Evolutionary conservation across 2,888 invertebrate species (phyloP), one percentile per base, ranked within the genome.

Genomic region (Hydroisotoma schaefferi): DNA sequence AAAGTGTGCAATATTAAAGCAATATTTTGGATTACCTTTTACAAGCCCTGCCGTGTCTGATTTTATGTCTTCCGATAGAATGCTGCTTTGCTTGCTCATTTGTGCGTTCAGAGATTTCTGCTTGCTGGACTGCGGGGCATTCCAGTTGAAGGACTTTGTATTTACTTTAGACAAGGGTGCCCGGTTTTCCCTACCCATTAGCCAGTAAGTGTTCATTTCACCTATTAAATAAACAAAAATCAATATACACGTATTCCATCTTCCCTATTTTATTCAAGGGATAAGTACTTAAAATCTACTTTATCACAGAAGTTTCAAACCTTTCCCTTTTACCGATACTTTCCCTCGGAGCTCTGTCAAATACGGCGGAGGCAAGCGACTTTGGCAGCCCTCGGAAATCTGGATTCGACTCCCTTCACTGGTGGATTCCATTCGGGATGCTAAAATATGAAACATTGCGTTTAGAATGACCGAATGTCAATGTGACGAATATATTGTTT

Each of bases 331-430:
- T 0, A 94, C 88, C 15, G 64, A 40, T 2, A 72, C 72, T 1
- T 59, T 59, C 2, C 72, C 70, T 8, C 72, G 55, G 6, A 37
- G 20, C 55, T 70, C 72, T 8, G 46, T 46, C 28, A 55, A 23
- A 54, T 92, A 94, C 0, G 82, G 81, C 0, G 84, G 80, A 0
- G 90, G 85, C 6, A 95, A 79, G 18, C 88, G 79, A 69, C 88
- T 84, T 74, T 83, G 85, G 0, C 94, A 94, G 0, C 89, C 87
- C 76, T 94, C 87, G 2, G 95, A 94, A 74, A 97, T 90, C 76
- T 97, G 95, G 63, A 97, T 89, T 77, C 90, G 88, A 90, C 94
- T 94, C 0, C 94, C 87, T 74, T 88, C 86, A 63, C 92, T 90
- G 0, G 91, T 91, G 0, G 91, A 90, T 76, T 94, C 94, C 93